phyloP scores from a whole-genome alignment of 2,888 invertebrate species.

The Lathronympha strigana region DNA sequence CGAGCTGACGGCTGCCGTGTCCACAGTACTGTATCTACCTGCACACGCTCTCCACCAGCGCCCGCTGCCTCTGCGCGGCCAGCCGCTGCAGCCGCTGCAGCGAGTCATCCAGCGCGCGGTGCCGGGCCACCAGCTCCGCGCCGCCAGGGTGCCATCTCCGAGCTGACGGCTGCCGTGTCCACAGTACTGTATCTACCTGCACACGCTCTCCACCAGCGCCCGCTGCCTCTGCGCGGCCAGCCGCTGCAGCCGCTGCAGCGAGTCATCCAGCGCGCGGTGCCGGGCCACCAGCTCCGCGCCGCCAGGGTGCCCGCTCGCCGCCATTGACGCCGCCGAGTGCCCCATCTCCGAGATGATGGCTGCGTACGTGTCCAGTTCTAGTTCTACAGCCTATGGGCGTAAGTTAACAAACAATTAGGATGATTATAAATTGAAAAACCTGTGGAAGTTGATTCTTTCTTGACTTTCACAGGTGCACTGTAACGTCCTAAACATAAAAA shows the following conservation, averaged over 20 bases:
- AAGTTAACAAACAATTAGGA: too few relatives aligned
- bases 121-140: conserved; percentile 90
- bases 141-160: conserved; percentile 96
- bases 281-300: conserved; percentile 91
- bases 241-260: conserved; percentile 90
- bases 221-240: conserved; percentile 91
- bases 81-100: conserved; percentile 91
- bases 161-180: conserved; percentile 89
- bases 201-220: conserved; percentile 95
- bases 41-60: conserved; percentile 95
- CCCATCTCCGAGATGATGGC: conserved; percentile 97
- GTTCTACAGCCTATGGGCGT: conserved; percentile 89
- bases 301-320: conserved; percentile 92
- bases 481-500: too few relatives aligned
- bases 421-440: too few relatives aligned
- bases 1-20: too few relatives aligned
- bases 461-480: too few relatives aligned
- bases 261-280: conserved; percentile 88
- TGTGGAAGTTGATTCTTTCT: too few relatives aligned
- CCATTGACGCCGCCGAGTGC: conserved; percentile 92
- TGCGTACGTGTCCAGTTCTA: conserved; percentile 95
- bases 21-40: conserved; percentile 56
- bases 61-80: conserved; percentile 91
- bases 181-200: conserved; percentile 69
- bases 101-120: conserved; percentile 87